A percentile compares a stretch with the other conserved stretches of the same genome.
Conservation (phyloP, 2,888 invertebrate genomes). For the Stenchaetothrips biformis region DNA sequence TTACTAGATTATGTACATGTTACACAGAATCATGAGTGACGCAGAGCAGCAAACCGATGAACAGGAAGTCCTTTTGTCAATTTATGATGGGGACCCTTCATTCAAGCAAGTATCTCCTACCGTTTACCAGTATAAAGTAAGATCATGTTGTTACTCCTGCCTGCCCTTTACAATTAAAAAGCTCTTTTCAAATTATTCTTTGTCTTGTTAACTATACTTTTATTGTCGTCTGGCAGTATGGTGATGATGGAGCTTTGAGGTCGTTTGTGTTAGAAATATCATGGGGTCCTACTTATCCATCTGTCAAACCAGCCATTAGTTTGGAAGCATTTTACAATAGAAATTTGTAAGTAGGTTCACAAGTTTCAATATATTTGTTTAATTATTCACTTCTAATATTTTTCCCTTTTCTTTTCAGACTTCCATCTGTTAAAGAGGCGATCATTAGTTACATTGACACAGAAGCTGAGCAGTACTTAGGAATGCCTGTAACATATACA, state of each 20-base stretch:
- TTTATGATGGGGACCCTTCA: constrained; percentile 86
- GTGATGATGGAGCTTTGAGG: constrained; percentile 68
- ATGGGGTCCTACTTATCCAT: constrained; percentile 85
- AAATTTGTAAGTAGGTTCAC: constrained; percentile 68
- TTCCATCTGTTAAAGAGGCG: constrained; percentile 64
- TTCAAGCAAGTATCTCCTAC: constrained; percentile 75
- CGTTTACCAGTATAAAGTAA: constrained; percentile 88
- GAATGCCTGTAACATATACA: constrained; percentile 91
- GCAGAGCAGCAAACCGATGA: constrained; percentile 77
- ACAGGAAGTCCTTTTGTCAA: constrained; percentile 82
- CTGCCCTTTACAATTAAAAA: not conserved
- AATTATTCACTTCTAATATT: constrained; percentile 36
- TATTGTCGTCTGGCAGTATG: constrained; percentile 57
- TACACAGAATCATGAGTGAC: constrained; percentile 49
- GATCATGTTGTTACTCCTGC: constrained; percentile 28
- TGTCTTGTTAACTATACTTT: constrained; percentile 7
- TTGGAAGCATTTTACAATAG: constrained; percentile 92
- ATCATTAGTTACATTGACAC: constrained; percentile 57
- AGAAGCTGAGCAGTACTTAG: constrained; percentile 78
- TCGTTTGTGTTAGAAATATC: constrained; percentile 82
- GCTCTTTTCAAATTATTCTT: not conserved
- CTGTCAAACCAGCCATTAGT: constrained; percentile 72
- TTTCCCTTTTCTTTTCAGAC: constrained; percentile 47
- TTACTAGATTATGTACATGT: not conserved
- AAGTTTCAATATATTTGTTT: not conserved